phyloP scores from a whole-genome alignment of 2,797 vertebrate genomes.

The Nannoperca australis region DNA sequence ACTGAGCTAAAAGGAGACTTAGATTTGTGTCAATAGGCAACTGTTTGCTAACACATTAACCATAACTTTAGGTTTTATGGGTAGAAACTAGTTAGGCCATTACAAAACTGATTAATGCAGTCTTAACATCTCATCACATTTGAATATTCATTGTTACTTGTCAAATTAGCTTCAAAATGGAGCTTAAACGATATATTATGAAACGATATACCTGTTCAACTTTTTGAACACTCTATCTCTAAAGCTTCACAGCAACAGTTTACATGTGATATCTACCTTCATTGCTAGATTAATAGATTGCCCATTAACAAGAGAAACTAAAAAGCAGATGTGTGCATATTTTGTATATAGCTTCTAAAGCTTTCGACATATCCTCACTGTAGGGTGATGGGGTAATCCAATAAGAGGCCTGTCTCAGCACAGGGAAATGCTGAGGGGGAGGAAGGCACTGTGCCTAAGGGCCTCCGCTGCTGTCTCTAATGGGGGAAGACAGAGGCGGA shows the following conservation, averaged over 20 bases:
- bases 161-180: neutral
- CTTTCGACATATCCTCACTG: slow-evolving; percentile 46
- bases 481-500: slow-evolving; percentile 66
- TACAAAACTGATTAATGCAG: slow-evolving; percentile 10
- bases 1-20: neutral
- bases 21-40: neutral
- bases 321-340: slow-evolving; percentile 47
- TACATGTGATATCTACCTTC: slow-evolving; percentile 18
- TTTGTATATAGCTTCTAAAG: slow-evolving; percentile 50
- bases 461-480: slow-evolving; percentile 71
- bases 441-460: slow-evolving; percentile 59
- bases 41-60: neutral
- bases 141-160: neutral
- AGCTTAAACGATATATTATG: neutral
- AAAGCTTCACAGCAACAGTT: neutral
- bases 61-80: neutral
- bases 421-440: slow-evolving; percentile 64
- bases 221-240: neutral
- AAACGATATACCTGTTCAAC: too few relatives aligned
- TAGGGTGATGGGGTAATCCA: slow-evolving; percentile 66
- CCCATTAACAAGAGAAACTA: slow-evolving; percentile 32
- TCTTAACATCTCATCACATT: slow-evolving; percentile 5
- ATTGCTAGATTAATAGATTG: slow-evolving; percentile 21
- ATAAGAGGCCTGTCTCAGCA: slow-evolving; percentile 67
- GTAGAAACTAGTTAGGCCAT: neutral